Evolutionary conservation across 2,888 invertebrate genomes (phyloP), one percentile per base, ranked within the genome.

Genomic region (Formica aserva): DNA sequence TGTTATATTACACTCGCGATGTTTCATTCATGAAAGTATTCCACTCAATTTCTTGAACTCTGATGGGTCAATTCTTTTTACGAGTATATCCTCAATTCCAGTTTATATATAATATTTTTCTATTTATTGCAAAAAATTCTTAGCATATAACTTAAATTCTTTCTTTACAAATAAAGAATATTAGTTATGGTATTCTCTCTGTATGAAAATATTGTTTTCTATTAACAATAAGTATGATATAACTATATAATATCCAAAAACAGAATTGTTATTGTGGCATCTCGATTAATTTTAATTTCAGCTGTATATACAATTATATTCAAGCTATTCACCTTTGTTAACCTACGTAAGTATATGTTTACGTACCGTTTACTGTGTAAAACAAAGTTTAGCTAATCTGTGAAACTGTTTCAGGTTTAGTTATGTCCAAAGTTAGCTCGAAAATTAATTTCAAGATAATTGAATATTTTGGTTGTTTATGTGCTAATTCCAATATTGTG

Each of bases 341-440:
- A 26, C 1, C 55, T 38, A 26, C 41, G 13, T 76, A 55, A 76
- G 52, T 66, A 29, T 67, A 55, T 67, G 77, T 55, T 67, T 67
- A 65, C 32, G n/a, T 63, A 67, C 38, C 67, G 67, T 77, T 77
- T 77, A 77, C 67, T 41, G 69, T 77, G 67, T 67, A 55, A 77
- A 77, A 77, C 77, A 55, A 77, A 77, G 77, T 77, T 75, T 65
- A 65, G 45, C 75, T 77, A 77, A 77, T 77, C 77, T 67, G 67
- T 67, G 76, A 67, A 67, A 77, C 67, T 67, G 76, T 55, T 77
- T 55, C 77, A 55, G 55, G 67, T 67, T 77, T 77, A 77, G 67
- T 67, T 77, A 67, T 38, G 55, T 18, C 9, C 29, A 38, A 55
- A 77, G 55, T 77, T 77, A 67, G 32, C 38, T n/a, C 38, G 48